Base-by-base conservation (phyloP, 1,140 invertebrate genomes). In the Chrysoperla carnea region DNA sequence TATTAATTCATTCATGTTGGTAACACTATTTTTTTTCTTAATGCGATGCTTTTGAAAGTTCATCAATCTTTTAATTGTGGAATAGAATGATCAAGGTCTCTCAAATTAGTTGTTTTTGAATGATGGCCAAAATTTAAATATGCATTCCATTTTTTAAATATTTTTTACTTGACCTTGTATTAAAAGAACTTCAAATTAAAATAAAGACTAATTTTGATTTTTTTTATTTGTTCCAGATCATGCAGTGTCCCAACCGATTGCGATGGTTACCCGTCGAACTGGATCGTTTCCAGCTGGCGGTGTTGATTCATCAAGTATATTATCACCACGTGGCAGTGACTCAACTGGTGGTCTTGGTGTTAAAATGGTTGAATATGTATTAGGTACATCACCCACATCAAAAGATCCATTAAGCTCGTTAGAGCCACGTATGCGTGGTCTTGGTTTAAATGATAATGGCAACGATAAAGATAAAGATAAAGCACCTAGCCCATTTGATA, bases 341-440 rank as follows among this genome's bases (percentile, higher is more conserved):
- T 69, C 72, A 51, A 84, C 81, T 46, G 74, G 81, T 42, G 86
- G 86, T 28, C 74, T 95, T 41, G 89, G 89, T 42, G 85, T 94
- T 41, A 95, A 96, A 69, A 95, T 97, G 89, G 91, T 94, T n/a
- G 91, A 96, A 65, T 95, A 95, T 59, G 89, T 96, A 36, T 70
- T 97, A 46, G 81, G 84, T 42, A 84, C 84, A 42, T 93, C 90
- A 39, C 90, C 91, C 8, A 91, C 86, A 33, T 72, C 74, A 45
- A 82, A 82, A 56, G 76, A 79, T 45, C 69, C 73, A n/a, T 50
- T n/a, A 58, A 57, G 13, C 35, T 43, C 28, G 37, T 48, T 70
- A 36, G 84, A 87, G 53, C 73, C 75, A 17, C 66, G 81, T 45
- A 78, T 87, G 73, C 68, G 77, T 49, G 71, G 69, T 31, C 60